Base-by-base conservation (phyloP, 2,888 invertebrate genomes). In the Apoderus coryli region DNA sequence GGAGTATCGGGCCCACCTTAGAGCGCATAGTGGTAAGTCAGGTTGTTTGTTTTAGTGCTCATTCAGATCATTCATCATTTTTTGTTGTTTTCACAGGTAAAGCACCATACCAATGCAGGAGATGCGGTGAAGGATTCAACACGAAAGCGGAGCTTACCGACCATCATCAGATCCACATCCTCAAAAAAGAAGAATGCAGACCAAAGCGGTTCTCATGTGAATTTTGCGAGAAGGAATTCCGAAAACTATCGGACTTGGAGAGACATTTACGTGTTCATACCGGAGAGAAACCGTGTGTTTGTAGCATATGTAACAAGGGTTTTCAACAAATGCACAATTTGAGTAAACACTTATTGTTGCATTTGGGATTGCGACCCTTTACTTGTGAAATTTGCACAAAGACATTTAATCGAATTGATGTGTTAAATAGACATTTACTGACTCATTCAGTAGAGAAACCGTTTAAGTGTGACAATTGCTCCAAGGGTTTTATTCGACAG, bases 391-490 rank as follows among this genome's bases (percentile, higher is more conserved):
- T 57, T 26, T 58, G 58, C 37, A 45, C 50, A 27, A 56, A 54
- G 34, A 47, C 50, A 14, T 58, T 58, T 30, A 54, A 55, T 14
- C 37, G 57, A n/a, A 48, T 46, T 11, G 57, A 58, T 35, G 56
- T 57, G 6, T 39, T 58, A 23, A 50, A 49, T 10, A 41, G 57
- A 31, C 58, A 58, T 34, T 44, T 57, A 37, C 37, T 56, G 22
- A 57, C 54, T 3, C 58, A 58, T 43, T 48, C 54, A 4, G 44
- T 57, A 19, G 44, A 49, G 14, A 58, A 58, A 35, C 58, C 58
- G 4, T 46, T 49, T 33, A 48, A 48, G 11, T 57, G 57, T 34
- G 33, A 42, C 3, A 22, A 41, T 16, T 58, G 58, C 40, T 14
- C 33, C 12, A 50, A 51, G 35, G 53, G 50, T 19, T 58, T 58